These are phyloP conservation scores for Agrochola lota DNA, from an alignment of 2,888 invertebrate genomes.

Conservation along the genomic window DNA sequence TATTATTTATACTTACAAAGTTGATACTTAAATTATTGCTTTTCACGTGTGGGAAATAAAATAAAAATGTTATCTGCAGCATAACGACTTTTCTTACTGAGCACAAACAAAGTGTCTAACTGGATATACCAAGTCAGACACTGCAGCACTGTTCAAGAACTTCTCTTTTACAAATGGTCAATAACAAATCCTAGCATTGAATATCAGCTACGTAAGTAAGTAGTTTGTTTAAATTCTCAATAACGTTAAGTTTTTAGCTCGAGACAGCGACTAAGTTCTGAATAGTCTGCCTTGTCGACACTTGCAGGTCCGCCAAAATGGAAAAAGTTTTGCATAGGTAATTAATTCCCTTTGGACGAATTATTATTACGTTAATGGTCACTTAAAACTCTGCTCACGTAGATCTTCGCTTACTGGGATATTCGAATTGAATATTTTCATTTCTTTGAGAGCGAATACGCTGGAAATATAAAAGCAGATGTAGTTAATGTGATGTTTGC, in stretches of 20 bases:
- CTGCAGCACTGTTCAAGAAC: conserved; percentile 32
- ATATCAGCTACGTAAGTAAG: conserved; percentile 41
- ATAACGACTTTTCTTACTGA: conserved; percentile 19
- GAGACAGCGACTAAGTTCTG: conserved; percentile 73
- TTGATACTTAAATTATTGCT: conserved; percentile 9
- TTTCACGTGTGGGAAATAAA: conserved; percentile 16
- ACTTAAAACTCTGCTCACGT: conserved; percentile 62
- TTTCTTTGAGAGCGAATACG: conserved; percentile 31
- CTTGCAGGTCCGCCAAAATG: conserved; percentile 71
- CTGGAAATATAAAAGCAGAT: conserved; percentile 30
- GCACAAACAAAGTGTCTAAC: conserved; percentile 39
- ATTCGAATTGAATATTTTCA: conserved; percentile 53
- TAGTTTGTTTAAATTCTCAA: conserved; percentile 66
- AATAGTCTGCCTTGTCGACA: conserved; percentile 72
- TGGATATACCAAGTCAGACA: conserved; percentile 32
- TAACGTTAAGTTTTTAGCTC: conserved; percentile 71
- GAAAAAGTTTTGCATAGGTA: conserved; percentile 77
- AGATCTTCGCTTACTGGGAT: conserved; percentile 41
- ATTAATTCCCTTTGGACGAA: conserved; percentile 74
- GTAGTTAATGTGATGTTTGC: conserved; percentile 28
- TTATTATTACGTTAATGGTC: conserved; percentile 64
- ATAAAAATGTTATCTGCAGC: conserved; percentile 28
- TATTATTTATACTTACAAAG: background rate
- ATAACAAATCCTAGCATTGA: conserved; percentile 33
- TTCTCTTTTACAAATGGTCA: conserved; percentile 29